phyloP scores from a whole-genome alignment of 2,888 invertebrate genomes.

The Trilocha varians region DNA sequence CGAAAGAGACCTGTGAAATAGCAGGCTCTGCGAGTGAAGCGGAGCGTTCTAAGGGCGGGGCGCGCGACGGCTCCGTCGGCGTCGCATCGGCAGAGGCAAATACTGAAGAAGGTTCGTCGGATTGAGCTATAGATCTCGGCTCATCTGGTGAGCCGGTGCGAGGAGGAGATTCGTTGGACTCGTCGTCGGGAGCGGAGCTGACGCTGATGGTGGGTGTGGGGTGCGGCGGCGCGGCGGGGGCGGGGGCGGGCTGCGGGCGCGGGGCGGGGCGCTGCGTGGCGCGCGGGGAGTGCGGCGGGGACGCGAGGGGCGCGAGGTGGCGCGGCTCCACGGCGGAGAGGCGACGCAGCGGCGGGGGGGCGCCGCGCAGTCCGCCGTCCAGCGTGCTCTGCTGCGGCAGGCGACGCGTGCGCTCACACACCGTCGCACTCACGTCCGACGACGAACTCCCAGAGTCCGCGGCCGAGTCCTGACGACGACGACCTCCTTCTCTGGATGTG shows the following conservation, averaged over 20 bases:
- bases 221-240: conserved; percentile 40
- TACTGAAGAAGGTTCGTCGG: conserved; percentile 61
- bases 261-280: conserved; percentile 46
- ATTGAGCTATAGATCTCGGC: conserved; percentile 45
- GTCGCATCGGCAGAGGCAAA: conserved; percentile 60
- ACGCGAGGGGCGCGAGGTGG: conserved; percentile 71
- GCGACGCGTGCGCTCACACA: conserved; percentile 74
- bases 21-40: conserved; percentile 18
- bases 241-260: conserved; percentile 39
- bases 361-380: conserved; percentile 74
- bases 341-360: conserved; percentile 56
- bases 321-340: conserved; percentile 71
- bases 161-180: conserved; percentile 36
- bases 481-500: conserved; percentile 37
- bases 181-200: conserved; percentile 79
- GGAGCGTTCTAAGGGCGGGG: conserved; percentile 16
- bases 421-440: conserved; percentile 78
- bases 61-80: conserved; percentile 42
- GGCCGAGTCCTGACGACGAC: conserved; percentile 77
- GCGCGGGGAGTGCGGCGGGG: conserved; percentile 55
- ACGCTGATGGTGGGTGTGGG: conserved; percentile 77
- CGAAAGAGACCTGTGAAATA: conserved; percentile 23
- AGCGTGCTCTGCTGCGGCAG: conserved; percentile 79
- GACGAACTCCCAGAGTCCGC: conserved; percentile 83
- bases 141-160: conserved; percentile 46